Base-by-base conservation (phyloP, 2,888 invertebrate genomes). In the Hirtodrosophila duncani region DNA sequence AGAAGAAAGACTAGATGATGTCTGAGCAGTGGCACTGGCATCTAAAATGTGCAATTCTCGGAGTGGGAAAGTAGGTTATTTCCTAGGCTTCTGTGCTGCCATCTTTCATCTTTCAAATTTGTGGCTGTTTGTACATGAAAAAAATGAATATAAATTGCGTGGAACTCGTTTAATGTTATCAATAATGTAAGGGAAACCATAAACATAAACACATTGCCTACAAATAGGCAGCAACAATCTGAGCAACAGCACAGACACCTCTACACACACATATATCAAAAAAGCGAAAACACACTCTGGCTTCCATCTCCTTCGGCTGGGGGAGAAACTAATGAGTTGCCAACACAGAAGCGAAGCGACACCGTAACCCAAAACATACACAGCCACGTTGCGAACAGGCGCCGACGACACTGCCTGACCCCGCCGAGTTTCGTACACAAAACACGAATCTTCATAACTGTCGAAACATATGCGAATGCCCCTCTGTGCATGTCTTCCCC, bases 71-170 rank as follows among this genome's bases (percentile, higher is more conserved):
- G n/a, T n/a, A n/a, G n/a, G n/a, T n/a, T n/a, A n/a, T n/a, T n/a
- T n/a, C n/a, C n/a, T n/a, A n/a, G n/a, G n/a, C n/a, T n/a, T n/a
- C n/a, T n/a, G n/a, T n/a, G n/a, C n/a, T n/a, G n/a, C 38, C 13
- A 29, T 29, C 5, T 30, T 11, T 38, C 13, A 26, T 18, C 11
- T 27, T 27, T 8, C 11, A 7, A 9, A 18, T 20, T 8, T 14
- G 33, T 26, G 41, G 14, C 20, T 23, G 27, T 13, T 18, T 30
- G n/a, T 27, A 36, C 27, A 33, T 26, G 34, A 30, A 51, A 59
- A 46, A 62, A 69, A 66, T 58, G 51, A 61, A 61, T 63, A 66
- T 56, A 75, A 70, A 75, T 70, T 63, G 71, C 56, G 55, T 60
- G 39, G 46, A 42, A 48, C 63, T 60, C 70, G 56, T 70, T 70